These are phyloP conservation scores for Betta splendens DNA, from an alignment of 2,797 vertebrate species.

Conservation along the genomic window DNA sequence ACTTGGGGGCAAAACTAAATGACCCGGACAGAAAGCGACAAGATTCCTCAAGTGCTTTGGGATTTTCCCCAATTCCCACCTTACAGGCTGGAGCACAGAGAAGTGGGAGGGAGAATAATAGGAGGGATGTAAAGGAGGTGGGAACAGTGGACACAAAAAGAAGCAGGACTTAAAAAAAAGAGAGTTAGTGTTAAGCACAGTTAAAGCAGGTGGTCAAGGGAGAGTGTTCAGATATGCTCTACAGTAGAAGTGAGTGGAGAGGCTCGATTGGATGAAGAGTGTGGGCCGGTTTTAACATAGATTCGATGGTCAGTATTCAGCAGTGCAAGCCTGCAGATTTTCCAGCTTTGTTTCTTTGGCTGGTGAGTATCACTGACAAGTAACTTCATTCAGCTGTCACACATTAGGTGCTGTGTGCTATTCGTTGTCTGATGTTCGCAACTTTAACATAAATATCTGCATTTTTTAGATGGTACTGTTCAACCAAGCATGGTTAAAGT, in stretches of 20 bases:
- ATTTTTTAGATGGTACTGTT: slow-evolving; percentile 13
- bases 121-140: slow-evolving; percentile 51
- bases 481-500: slow-evolving; percentile 20
- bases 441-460: neutral
- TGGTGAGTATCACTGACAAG: slow-evolving; percentile 45
- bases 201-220: slow-evolving; percentile 56
- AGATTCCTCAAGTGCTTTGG: slow-evolving; percentile 63
- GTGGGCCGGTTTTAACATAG: slow-evolving; percentile 35
- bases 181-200: slow-evolving; percentile 33
- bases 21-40: slow-evolving; percentile 33
- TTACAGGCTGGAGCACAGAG: slow-evolving; percentile 42
- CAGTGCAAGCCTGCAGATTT: slow-evolving; percentile 14
- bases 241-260: slow-evolving; percentile 15
- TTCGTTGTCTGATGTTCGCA: neutral
- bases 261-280: slow-evolving; percentile 36
- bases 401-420: slow-evolving; percentile 3
- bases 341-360: slow-evolving; percentile 18
- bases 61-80: slow-evolving; percentile 63
- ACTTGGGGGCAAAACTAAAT: neutral
- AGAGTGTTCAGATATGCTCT: slow-evolving; percentile 31
- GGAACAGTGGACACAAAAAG: slow-evolving; percentile 36
- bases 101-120: slow-evolving; percentile 28
- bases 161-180: slow-evolving; percentile 35
- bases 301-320: slow-evolving; percentile 21
- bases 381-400: neutral